Base-by-base conservation (phyloP, 2,797 vertebrate genomes). In the Neosilurus hyrtlii region DNA sequence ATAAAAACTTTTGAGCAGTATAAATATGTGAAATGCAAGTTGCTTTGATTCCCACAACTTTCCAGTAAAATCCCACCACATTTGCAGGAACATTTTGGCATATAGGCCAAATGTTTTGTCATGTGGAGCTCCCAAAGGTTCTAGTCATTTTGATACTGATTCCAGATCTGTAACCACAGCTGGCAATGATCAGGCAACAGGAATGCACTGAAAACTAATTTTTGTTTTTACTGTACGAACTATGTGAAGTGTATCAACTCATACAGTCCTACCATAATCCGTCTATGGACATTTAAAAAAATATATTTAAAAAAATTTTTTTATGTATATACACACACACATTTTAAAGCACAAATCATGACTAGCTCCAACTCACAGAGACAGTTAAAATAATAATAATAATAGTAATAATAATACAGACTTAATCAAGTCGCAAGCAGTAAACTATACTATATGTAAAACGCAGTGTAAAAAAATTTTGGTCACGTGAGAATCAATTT, bases 11-110 rank as follows among this genome's bases (percentile, higher is more conserved):
- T 9, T 54, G n/a, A 15, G 51, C 52, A 52, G 52, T 12, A 16
- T 57, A 57, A 30, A 65, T 24, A 20, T 54, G 26, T 54, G 49
- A 75, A 82, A 35, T 51, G 59, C 61, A 74, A 81, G 52, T 61
- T 70, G 66, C 43, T 68, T 81, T 37, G 26, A 68, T 75, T 76
- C 14, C 71, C 57, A 72, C 37, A 67, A 43, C 26, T 77, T 84
- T 81, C 56, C 79, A 77, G 56, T 77, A 65, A 62, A 77, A 77
- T 49, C 79, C 75, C 79, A 77, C 63, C 26, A 77, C 51, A 84
- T 65, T 71, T 24, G 49, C 49, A 73, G 30, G 52, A 62, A 51
- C 11, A 74, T 51, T 73, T 83, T 3, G 7, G 62, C 20, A 11
- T 62, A 49, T 30, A 54, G 51, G 65, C 54, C 63, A 62, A 80